These are phyloP conservation scores for Plectropomus leopardus DNA, from an alignment of 2,113 vertebrate genomes.

Conservation along the genomic window DNA sequence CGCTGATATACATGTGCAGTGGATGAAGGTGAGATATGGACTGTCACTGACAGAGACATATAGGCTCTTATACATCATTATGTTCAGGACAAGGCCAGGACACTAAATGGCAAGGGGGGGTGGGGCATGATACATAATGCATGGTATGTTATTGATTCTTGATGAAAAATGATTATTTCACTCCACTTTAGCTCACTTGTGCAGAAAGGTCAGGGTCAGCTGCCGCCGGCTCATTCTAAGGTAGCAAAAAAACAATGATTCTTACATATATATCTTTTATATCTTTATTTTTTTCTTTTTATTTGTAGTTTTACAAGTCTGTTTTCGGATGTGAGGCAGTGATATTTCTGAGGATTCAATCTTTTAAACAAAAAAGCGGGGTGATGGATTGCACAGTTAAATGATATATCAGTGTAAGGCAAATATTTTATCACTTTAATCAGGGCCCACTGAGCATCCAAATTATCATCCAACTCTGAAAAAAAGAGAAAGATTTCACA, in stretches of 20 bases:
- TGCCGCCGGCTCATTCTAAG: too few relatives aligned
- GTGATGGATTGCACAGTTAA: background rate
- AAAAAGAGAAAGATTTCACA: background rate
- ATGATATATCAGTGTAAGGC: background rate
- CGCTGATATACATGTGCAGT: constrained; percentile 3
- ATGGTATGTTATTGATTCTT: constrained; percentile 15
- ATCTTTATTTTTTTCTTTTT: too few relatives aligned
- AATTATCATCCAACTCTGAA: too few relatives aligned
- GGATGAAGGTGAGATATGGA: too few relatives aligned
- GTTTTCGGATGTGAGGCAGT: background rate
- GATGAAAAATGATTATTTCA: background rate
- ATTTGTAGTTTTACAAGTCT: too few relatives aligned
- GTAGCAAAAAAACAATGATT: too few relatives aligned
- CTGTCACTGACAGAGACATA: background rate
- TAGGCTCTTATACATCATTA: constrained; percentile 25
- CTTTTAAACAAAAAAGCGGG: background rate
- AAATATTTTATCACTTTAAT: background rate
- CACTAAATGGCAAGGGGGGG: background rate
- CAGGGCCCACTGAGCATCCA: background rate
- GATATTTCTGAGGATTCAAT: background rate
- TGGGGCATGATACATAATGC: too few relatives aligned
- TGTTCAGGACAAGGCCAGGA: background rate
- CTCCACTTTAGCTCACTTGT: too few relatives aligned
- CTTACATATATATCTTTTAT: too few relatives aligned
- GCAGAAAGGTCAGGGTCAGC: too few relatives aligned